phyloP scores from a whole-genome alignment of 2,888 invertebrate genomes.

The Leptinotarsa haldemani region DNA sequence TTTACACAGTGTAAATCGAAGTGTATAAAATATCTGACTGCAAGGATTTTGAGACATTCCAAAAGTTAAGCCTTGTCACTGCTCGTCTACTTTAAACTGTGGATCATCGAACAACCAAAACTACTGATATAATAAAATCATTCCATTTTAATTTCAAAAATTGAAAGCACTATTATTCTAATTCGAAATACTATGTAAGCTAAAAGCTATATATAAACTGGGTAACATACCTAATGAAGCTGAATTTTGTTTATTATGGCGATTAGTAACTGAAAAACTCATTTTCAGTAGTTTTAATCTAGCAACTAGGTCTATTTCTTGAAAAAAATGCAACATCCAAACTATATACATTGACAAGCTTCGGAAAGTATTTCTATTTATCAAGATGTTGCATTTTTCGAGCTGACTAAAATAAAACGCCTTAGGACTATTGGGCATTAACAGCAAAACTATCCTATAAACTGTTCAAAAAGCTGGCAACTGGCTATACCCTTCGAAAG shows the following conservation, averaged over 20 bases:
- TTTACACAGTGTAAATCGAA: too few species aligned
- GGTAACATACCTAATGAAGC: constrained; percentile 20
- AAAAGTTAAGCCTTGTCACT: constrained; percentile 13
- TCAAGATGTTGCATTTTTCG: constrained; percentile 23
- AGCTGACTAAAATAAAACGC: constrained; percentile 43
- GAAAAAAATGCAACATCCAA: constrained; percentile 9
- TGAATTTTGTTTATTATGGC: constrained; percentile 12
- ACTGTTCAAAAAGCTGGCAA: constrained; percentile 48
- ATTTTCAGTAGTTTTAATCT: constrained; percentile 10
- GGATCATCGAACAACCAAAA: background rate
- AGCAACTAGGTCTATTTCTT: constrained; percentile 14
- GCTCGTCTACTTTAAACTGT: constrained; percentile 2
- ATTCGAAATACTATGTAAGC: constrained; percentile 6
- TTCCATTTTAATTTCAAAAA: background rate
- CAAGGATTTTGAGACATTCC: background rate
- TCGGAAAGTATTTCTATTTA: background rate
- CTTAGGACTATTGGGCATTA: constrained; percentile 48
- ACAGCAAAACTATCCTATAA: constrained; percentile 31
- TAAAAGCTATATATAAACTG: constrained; percentile 17
- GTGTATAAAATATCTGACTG: too few species aligned
- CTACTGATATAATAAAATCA: background rate
- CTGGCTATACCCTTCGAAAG: constrained; percentile 30
- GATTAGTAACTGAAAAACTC: constrained; percentile 20
- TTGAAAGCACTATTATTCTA: constrained; percentile 6
- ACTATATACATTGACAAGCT: background rate